Base-by-base conservation (phyloP, 2,797 vertebrate species). In the Pteropus rufus region DNA sequence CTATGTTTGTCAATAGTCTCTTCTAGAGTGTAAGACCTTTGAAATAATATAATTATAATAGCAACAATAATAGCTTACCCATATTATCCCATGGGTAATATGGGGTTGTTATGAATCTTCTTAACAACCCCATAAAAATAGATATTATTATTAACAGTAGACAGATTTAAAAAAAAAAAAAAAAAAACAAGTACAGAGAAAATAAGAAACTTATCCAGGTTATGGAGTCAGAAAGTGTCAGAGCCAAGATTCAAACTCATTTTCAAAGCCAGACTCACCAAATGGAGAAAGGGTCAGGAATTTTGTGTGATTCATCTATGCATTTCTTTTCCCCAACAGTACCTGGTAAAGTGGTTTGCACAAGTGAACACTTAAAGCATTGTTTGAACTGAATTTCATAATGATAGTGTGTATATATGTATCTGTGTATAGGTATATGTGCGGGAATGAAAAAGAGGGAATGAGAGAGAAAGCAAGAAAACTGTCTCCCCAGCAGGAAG, bases 1-100 rank as follows among this genome's bases (percentile, higher is more conserved):
- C 77, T 72, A 15, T 49, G 39, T n/a, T 73, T 91, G 73, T 67
- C 44, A 75, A 14, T 87, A 69, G 52, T 94, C 89, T 93, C 44
- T 75, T 83, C 36, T 26, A 54, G 39, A 80, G 15, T 80, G 39
- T 58, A 94, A 80, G 14, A 54, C 83, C 49, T 86, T 96, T 31
- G 29, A 67, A 90, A 91, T 82, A 72, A 12, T 65, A n/a, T 83
- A 46, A 80, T n/a, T 77, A n/a, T 76, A 92, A 69, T 54, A 95
- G 58, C 39, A 88, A 87, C 24, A 95, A 26, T 34, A 60, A 39
- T 60, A 91, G 12, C 24, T 93, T 93, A 44, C 11, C 7, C 18
- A 83, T 11, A 34, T 83, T 23, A 77, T 83, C 10, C 70, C 49
- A 67, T 23, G 36, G 36, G 36, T 36, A 36, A 36, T 36, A 36